These are phyloP conservation scores for Eumeta japonica DNA, from an alignment of 1,140 invertebrate genomes.

Conservation along the genomic window DNA sequence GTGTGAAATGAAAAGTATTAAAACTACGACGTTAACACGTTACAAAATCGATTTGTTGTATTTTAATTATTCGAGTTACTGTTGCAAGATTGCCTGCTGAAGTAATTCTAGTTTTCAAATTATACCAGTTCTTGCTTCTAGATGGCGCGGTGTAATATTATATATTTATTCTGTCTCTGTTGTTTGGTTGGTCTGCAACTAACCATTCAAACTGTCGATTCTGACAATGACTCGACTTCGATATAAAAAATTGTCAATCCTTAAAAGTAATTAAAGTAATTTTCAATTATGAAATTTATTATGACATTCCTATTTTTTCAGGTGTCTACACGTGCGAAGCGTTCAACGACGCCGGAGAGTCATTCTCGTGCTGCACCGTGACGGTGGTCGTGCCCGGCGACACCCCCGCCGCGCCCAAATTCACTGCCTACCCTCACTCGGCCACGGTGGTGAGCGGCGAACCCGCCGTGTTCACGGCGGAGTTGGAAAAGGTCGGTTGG, in stretches of 20 bases:
- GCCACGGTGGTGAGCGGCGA: constrained; percentile 81
- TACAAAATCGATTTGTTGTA: too few relatives aligned
- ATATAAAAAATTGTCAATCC: too few relatives aligned
- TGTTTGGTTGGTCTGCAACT: too few relatives aligned
- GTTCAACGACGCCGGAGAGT: constrained; percentile 92
- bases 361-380: constrained; percentile 86
- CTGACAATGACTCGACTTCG: too few relatives aligned
- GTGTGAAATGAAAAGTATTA: too few relatives aligned
- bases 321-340: constrained; percentile 95
- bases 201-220: too few relatives aligned
- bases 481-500: constrained; percentile 66
- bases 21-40: too few relatives aligned
- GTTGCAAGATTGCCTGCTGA: too few relatives aligned
- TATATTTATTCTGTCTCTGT: neutral
- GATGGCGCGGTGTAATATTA: too few relatives aligned
- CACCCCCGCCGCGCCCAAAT: constrained; percentile 77
- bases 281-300: neutral
- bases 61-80: too few relatives aligned
- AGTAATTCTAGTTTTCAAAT: too few relatives aligned
- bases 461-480: constrained; percentile 75
- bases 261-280: neutral
- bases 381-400: constrained; percentile 85
- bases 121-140: too few relatives aligned
- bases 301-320: constrained; percentile 25
- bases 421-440: constrained; percentile 87